Conservation (phyloP, 35 echinoderm and acorn worm genomes). For the Chiridota heheva region DNA sequence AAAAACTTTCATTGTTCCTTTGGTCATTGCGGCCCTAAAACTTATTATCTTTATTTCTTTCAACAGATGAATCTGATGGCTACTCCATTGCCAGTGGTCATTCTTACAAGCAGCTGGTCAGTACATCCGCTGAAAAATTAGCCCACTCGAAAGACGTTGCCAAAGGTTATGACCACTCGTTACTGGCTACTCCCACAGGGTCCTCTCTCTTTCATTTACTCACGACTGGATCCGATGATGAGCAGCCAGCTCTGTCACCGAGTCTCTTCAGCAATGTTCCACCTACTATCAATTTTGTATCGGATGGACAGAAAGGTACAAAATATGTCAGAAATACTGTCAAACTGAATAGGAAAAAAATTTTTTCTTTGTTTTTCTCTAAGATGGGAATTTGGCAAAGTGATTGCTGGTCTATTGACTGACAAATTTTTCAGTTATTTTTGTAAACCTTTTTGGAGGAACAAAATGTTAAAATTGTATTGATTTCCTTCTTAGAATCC, state of each 20-base stretch:
- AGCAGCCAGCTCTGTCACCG: slow-evolving; percentile 66
- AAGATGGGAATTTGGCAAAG: not conserved
- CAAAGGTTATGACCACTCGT: slow-evolving; percentile 40
- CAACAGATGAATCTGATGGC: slow-evolving; percentile 83
- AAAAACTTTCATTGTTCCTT: not conserved
- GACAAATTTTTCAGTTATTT: too few relatives aligned
- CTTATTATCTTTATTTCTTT: not conserved
- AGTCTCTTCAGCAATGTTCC: slow-evolving; percentile 92
- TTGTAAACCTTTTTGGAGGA: too few relatives aligned
- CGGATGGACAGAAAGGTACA: slow-evolving; percentile 79
- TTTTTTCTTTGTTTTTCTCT: not conserved
- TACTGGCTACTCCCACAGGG: slow-evolving; percentile 43
- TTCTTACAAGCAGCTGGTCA: slow-evolving; percentile 28
- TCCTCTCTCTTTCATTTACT: slow-evolving; percentile 63
- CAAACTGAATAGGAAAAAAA: not conserved
- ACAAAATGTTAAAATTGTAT: too few relatives aligned
- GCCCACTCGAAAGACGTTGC: not conserved
- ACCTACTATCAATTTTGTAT: slow-evolving; percentile 94
- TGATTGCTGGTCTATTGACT: not conserved
- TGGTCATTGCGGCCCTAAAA: not conserved
- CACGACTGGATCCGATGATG: slow-evolving; percentile 76
- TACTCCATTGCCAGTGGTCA: slow-evolving; percentile 81
- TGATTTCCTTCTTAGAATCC: too few relatives aligned
- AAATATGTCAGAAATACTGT: too few relatives aligned
- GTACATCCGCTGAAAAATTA: slow-evolving; percentile 6